A percentile compares a stretch with the other conserved stretches of the same genome.
Evolutionary conservation across 1,140 invertebrate genomes (phyloP).

Genomic region (Drosophila sucinea): DNA sequence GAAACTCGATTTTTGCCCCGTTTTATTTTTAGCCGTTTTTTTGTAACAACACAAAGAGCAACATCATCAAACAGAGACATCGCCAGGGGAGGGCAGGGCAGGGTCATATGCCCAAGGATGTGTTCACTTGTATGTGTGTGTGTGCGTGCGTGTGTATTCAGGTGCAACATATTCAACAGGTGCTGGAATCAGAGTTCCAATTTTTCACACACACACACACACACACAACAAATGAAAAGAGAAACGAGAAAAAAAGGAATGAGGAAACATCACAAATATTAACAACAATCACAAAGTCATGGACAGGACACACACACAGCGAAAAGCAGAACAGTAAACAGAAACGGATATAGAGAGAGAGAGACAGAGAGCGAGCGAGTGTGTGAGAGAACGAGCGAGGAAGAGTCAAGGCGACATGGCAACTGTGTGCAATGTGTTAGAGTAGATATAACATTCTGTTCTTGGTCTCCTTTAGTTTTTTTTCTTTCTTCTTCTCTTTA

Average conservation of each 20-base stretch:
- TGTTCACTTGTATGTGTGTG: conserved; percentile 30
- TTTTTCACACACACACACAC: conserved; percentile 33
- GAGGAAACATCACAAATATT: conserved; percentile 36
- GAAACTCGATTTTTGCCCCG: conserved; percentile 6
- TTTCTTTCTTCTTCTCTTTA: neutral
- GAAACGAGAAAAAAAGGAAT: conserved; percentile 12
- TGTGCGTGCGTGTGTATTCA: conserved; percentile 29
- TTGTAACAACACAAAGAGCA: conserved; percentile 42
- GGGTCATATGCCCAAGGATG: conserved; percentile 6
- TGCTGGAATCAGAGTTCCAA: conserved; percentile 61
- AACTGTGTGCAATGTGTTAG: conserved; percentile 5
- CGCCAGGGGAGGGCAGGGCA: conserved; percentile 17
- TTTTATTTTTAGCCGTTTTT: conserved; percentile 34
- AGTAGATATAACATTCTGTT: conserved; percentile 10
- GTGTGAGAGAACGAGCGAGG: conserved; percentile 4
- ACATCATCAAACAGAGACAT: conserved; percentile 64
- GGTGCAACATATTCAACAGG: conserved; percentile 77
- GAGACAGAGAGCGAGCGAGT: conserved; percentile 33
- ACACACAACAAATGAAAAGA: conserved; percentile 36
- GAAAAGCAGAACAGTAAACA: neutral
- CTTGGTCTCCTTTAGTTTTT: neutral
- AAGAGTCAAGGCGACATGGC: conserved; percentile 26
- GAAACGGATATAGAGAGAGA: conserved; percentile 26
- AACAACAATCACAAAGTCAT: conserved; percentile 53
- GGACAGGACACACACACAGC: conserved; percentile 22